Conservation (phyloP, 2,888 invertebrate genomes). For the Temnothorax rugatulus region DNA sequence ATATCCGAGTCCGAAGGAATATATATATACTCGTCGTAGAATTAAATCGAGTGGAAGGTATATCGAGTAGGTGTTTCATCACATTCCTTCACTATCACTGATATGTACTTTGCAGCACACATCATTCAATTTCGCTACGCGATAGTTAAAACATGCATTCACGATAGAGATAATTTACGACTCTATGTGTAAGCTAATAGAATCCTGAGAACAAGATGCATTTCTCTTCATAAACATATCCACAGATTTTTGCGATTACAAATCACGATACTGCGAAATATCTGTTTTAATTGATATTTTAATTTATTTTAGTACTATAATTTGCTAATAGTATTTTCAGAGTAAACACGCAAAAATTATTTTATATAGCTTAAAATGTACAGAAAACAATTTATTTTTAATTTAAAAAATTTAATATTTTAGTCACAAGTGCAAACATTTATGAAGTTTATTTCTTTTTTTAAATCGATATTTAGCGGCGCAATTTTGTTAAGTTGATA, state of each 20-base stretch:
- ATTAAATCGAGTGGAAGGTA: slow-evolving; percentile 8
- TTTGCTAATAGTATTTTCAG: not conserved
- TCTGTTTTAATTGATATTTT: not conserved
- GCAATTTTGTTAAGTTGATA: not conserved
- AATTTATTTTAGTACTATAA: not conserved
- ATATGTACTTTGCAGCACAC: not conserved
- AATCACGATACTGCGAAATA: not conserved
- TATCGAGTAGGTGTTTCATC: slow-evolving; percentile 8
- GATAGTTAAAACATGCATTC: not conserved
- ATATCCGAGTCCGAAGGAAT: slow-evolving; percentile 6
- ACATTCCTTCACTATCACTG: not conserved
- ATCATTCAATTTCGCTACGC: not conserved
- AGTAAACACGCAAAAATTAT: not conserved
- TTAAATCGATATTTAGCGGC: not conserved
- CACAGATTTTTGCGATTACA: not conserved
- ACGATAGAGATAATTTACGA: not conserved
- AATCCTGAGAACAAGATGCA: not conserved
- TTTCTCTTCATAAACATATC: not conserved
- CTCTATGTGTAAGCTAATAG: not conserved
- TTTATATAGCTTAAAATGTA: too few relatives aligned
- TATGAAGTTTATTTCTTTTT: too few relatives aligned
- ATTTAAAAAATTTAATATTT: too few relatives aligned
- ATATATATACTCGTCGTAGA: slow-evolving; percentile 1
- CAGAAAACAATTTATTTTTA: too few relatives aligned
- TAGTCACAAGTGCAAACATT: too few relatives aligned